Percentiles rank a stretch among this genome's conserved stretches.
These are phyloP conservation scores for Drosophila koepferae DNA, from an alignment of 2,888 invertebrate species.

Conservation along the genomic window DNA sequence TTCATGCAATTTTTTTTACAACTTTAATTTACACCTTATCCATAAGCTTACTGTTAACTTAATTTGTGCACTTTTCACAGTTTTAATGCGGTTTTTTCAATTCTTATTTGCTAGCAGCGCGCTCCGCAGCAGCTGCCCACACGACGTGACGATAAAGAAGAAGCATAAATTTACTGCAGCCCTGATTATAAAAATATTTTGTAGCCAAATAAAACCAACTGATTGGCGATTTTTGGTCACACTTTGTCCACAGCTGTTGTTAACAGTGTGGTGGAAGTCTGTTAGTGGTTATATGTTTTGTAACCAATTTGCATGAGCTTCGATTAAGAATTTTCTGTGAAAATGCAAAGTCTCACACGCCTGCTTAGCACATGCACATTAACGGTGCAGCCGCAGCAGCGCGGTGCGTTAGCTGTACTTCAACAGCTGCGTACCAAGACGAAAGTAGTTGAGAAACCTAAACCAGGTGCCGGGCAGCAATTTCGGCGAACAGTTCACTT, in stretches of 20 bases:
- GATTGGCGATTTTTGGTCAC: constrained; percentile 28
- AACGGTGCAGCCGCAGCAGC: constrained; percentile 42
- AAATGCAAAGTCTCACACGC: constrained; percentile 80
- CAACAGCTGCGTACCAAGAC: constrained; percentile 77
- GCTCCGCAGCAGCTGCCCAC: constrained; percentile 64
- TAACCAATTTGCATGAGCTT: constrained; percentile 37
- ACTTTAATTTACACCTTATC: constrained; percentile 33
- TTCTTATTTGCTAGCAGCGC: constrained; percentile 77
- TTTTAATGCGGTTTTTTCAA: constrained; percentile 68
- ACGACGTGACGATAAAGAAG: constrained; percentile 57
- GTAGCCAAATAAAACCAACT: constrained; percentile 5
- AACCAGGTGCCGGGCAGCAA: constrained; percentile 88
- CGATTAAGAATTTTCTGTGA: constrained; percentile 23
- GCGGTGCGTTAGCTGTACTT: constrained; percentile 17
- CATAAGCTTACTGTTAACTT: constrained; percentile 48
- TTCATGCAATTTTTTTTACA: constrained; percentile 20
- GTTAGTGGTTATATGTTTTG: constrained; percentile 53
- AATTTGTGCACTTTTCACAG: constrained; percentile 63
- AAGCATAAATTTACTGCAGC: constrained; percentile 26
- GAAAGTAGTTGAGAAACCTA: constrained; percentile 86
- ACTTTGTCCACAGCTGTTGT: constrained; percentile 26
- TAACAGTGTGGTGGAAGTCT: constrained; percentile 32
- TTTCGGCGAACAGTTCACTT: constrained; percentile 92
- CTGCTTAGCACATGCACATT: constrained; percentile 70
- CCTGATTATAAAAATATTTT: constrained; percentile 29